These are phyloP conservation scores for Stigmatopora nigra DNA, from an alignment of 2,113 vertebrate species.

Conservation along the genomic window DNA sequence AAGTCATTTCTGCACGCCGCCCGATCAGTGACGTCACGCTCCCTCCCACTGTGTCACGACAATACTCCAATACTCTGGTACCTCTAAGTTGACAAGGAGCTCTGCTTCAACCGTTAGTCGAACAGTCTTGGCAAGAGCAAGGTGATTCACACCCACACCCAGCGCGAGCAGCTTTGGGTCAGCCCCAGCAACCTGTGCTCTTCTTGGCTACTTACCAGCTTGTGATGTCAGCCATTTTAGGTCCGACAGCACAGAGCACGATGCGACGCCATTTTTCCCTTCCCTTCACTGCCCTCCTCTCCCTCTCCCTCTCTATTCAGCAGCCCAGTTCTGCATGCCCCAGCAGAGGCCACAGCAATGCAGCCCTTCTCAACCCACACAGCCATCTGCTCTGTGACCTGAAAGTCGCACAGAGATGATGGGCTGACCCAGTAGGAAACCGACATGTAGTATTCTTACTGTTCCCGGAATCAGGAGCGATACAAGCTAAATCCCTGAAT, in stretches of 20 bases:
- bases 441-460: slow-evolving; percentile 29
- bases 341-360: slow-evolving; percentile 53
- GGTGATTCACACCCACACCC: slow-evolving; percentile 24
- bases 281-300: background rate
- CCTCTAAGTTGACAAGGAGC: slow-evolving; percentile 17
- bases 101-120: background rate
- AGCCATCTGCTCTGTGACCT: slow-evolving; percentile 43
- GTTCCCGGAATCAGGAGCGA: background rate
- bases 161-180: slow-evolving; percentile 44
- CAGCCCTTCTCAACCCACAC: slow-evolving; percentile 43
- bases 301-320: slow-evolving; percentile 38
- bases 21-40: background rate
- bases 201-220: slow-evolving; percentile 65
- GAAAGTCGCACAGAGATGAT: slow-evolving; percentile 33
- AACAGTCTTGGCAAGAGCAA: slow-evolving; percentile 15
- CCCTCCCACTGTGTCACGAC: slow-evolving; percentile 11
- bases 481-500: background rate
- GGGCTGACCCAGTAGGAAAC: slow-evolving; percentile 22
- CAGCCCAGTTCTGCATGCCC: slow-evolving; percentile 59
- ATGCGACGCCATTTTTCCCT: slow-evolving; percentile 64
- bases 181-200: slow-evolving; percentile 45
- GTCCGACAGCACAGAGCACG: slow-evolving; percentile 67
- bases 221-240: slow-evolving; percentile 80
- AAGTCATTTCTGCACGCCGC: background rate
- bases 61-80: slow-evolving; percentile 25